phyloP scores from a whole-genome alignment of 2,113 vertebrate genomes.

The Amblyornis subalaris region DNA sequence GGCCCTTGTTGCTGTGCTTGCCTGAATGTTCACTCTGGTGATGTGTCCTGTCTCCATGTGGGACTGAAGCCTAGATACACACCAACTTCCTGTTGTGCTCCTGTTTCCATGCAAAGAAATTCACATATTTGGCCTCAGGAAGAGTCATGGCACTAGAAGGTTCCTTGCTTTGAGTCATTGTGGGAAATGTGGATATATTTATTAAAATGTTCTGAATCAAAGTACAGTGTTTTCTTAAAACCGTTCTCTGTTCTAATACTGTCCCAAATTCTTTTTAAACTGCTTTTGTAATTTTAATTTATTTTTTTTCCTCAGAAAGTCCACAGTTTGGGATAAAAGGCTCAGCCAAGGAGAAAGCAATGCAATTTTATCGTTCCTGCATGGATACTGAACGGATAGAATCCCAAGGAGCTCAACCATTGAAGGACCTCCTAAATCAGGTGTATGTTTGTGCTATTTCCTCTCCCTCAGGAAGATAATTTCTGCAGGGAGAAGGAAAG shows the following conservation, averaged over 20 bases:
- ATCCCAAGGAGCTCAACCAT: constrained; percentile 71
- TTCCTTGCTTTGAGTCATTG: background rate
- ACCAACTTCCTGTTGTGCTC: background rate
- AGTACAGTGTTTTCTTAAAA: background rate
- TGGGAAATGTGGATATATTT: background rate
- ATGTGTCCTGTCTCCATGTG: background rate
- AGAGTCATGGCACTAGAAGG: background rate
- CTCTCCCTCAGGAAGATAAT: background rate
- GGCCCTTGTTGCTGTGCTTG: background rate
- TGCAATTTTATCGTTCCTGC: constrained; percentile 82
- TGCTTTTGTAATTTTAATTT: background rate
- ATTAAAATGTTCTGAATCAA: background rate
- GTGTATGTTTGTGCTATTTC: constrained; percentile 59
- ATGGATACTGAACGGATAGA: constrained; percentile 79
- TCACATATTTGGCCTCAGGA: background rate
- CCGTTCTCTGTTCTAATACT: background rate
- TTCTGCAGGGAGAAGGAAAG: background rate
- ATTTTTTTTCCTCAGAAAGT: constrained; percentile 58
- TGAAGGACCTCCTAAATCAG: constrained; percentile 80
- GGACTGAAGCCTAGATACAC: background rate
- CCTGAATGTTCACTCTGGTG: background rate
- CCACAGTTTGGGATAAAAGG: background rate
- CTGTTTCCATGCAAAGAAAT: background rate
- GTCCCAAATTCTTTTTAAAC: background rate
- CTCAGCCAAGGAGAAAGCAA: constrained; percentile 79